phyloP scores from a whole-genome alignment of 2,888 invertebrate species.

The Ophioninae sp. region DNA sequence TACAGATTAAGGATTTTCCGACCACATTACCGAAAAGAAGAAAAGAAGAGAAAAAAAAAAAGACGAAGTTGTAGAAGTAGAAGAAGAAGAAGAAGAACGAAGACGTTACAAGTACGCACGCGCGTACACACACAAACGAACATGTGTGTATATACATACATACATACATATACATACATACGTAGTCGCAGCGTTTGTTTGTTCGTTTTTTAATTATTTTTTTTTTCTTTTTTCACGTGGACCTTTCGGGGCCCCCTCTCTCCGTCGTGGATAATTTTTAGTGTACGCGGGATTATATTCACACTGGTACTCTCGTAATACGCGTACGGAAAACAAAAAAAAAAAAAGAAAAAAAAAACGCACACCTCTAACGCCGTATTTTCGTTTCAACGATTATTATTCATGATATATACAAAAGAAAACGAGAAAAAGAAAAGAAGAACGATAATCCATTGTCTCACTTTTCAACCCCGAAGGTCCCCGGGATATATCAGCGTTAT shows the following conservation, averaged over 20 bases:
- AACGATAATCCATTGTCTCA: too few relatives aligned
- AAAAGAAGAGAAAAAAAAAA: too few relatives aligned
- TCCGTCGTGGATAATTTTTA: conserved; percentile 59
- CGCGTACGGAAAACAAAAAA: conserved; percentile 79
- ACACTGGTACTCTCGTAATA: conserved; percentile 74
- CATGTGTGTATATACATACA: neutral
- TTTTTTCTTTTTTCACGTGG: too few relatives aligned
- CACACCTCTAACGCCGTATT: conserved; percentile 77
- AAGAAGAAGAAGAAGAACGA: too few relatives aligned
- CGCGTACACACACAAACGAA: neutral
- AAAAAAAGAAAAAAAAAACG: too few relatives aligned
- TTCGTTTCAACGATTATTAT: conserved; percentile 76
- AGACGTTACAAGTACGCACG: too few relatives aligned
- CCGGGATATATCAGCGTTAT: too few relatives aligned
- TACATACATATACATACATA: neutral
- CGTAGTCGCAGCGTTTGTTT: conserved; percentile 59
- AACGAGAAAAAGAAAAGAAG: too few relatives aligned
- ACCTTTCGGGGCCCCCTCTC: too few relatives aligned
- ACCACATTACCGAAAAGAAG: conserved; percentile 73
- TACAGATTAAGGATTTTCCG: conserved; percentile 71
- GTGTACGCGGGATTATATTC: conserved; percentile 62
- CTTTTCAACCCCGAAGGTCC: too few relatives aligned
- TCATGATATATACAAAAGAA: conserved; percentile 76
- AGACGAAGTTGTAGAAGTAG: too few relatives aligned
- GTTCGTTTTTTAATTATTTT: too few relatives aligned